These are phyloP conservation scores for Pollicipes pollicipes DNA, from an alignment of 1,140 invertebrate genomes.

Conservation along the genomic window DNA sequence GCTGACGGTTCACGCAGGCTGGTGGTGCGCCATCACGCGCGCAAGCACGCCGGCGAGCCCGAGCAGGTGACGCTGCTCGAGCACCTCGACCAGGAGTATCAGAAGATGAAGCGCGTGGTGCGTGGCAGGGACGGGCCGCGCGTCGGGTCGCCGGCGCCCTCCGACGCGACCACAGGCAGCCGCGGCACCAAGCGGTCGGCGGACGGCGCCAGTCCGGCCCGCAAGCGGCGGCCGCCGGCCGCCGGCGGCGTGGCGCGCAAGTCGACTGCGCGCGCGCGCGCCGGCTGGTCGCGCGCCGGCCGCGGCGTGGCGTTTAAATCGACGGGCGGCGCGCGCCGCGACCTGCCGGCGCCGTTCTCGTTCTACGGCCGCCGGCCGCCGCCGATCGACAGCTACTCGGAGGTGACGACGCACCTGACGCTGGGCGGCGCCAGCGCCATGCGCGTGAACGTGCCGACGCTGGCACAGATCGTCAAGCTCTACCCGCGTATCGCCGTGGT, in stretches of 20 bases:
- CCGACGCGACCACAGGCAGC: neutral
- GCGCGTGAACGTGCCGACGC: neutral
- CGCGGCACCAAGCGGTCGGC: neutral
- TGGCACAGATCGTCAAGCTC: neutral
- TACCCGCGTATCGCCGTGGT: neutral
- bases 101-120: neutral
- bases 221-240: neutral
- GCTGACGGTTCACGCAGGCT: neutral
- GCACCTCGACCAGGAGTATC: neutral
- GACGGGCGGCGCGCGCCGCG: neutral
- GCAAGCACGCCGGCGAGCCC: neutral
- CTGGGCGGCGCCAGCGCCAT: neutral
- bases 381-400: neutral
- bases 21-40: neutral
- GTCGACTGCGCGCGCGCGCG: neutral
- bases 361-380: neutral
- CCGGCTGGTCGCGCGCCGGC: neutral
- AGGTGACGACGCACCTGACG: neutral
- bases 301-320: neutral
- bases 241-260: neutral
- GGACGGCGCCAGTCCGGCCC: neutral
- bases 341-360: neutral
- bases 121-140: neutral
- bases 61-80: neutral
- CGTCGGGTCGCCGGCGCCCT: neutral